A percentile compares a stretch with the other conserved stretches of the same genome.
Conservation (phyloP, 2,113 vertebrate species). For the Alligator sinensis region DNA sequence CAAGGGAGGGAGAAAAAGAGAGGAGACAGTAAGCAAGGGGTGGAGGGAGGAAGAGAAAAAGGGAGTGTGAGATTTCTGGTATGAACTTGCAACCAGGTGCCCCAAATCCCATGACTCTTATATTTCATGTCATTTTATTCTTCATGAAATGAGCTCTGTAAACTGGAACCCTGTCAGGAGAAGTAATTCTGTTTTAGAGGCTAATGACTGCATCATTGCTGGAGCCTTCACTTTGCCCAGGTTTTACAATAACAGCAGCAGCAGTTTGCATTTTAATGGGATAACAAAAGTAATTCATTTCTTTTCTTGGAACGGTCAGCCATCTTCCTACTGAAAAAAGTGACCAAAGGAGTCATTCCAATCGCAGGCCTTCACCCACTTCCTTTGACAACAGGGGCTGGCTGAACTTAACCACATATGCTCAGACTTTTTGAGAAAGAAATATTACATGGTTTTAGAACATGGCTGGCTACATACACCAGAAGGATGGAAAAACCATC, state of each 20-base stretch:
- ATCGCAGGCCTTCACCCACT: not conserved
- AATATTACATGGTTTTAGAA: constrained; percentile 8
- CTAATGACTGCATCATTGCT: not conserved
- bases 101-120: not conserved
- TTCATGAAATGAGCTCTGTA: not conserved
- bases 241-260: not conserved
- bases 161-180: not conserved
- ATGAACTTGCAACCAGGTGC: not conserved
- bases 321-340: not conserved
- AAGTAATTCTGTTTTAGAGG: not conserved
- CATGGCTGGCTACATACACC: not conserved
- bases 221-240: not conserved
- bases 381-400: not conserved
- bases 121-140: not conserved
- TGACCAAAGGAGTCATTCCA: not conserved
- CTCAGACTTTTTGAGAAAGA: constrained; percentile 9
- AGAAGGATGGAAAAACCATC: constrained; percentile 71
- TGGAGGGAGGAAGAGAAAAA: not conserved
- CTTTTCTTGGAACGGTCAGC: not conserved
- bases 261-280: not conserved
- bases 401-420: not conserved
- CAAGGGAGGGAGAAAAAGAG: not conserved
- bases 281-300: not conserved
- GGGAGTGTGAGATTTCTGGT: not conserved
- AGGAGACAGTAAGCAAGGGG: not conserved